Evolutionary conservation across 1,140 invertebrate species (phyloP).

Genomic region (Laupala kohalensis): DNA sequence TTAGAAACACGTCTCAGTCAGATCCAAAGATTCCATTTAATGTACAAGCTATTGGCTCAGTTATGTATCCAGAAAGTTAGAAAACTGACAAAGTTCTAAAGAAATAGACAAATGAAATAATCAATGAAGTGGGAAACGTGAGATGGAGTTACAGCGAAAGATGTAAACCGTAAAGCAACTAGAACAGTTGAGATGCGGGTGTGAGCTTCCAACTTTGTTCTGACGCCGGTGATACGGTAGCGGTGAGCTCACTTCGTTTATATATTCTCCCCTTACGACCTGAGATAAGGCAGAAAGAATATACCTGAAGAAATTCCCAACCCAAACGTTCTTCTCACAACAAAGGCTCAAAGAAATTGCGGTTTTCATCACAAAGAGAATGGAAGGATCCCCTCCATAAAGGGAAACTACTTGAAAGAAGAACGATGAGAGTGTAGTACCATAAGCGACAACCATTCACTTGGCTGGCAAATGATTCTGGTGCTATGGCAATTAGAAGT

Average conservation of each 20-base stretch:
- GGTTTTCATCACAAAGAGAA: background rate
- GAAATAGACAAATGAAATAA: too few species aligned
- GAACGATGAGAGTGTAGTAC: background rate
- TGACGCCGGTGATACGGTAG: background rate
- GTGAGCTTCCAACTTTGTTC: background rate
- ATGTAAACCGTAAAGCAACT: too few species aligned
- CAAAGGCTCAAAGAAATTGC: background rate
- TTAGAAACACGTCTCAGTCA: too few species aligned
- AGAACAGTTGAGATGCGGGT: too few species aligned
- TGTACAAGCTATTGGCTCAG: too few species aligned
- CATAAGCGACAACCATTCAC: background rate
- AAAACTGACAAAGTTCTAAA: too few species aligned
- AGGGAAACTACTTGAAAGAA: background rate
- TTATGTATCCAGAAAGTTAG: too few species aligned
- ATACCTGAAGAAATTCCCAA: background rate
- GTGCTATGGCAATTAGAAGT: background rate
- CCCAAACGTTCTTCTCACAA: background rate
- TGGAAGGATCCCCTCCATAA: background rate
- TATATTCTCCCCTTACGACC: background rate
- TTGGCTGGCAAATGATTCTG: background rate
- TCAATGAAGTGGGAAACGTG: too few species aligned
- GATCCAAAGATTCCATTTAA: too few species aligned
- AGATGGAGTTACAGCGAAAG: too few species aligned
- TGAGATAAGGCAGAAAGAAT: background rate
- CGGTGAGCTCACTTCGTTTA: background rate